Base-by-base conservation (phyloP, 2,797 vertebrate species). In the Picus viridis region DNA sequence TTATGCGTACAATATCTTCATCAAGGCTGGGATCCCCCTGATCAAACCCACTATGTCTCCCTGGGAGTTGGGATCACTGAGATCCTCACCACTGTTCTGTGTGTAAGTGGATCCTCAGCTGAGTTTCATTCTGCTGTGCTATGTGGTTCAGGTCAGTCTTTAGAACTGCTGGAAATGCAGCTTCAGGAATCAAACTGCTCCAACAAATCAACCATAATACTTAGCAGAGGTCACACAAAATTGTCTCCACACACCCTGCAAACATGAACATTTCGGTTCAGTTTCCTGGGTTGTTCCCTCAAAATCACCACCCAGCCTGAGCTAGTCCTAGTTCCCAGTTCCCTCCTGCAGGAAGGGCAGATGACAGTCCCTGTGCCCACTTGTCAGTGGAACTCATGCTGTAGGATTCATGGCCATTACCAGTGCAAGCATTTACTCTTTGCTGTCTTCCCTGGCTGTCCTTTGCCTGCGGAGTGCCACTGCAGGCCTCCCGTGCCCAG, bases 1-100 rank as follows among this genome's bases (percentile, higher is more conserved):
- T 88, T 99, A 99, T 82, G 98, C 98, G 39, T 98, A 97, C 88
- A 97, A 96, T 17, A 95, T 98, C 82, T 98, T 98, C 79, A 90
- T 89, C 51, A 97, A 96, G 4, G 98, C 98, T 56, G 98, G 98
- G 77, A 98, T 99, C 59, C 78, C 12, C 77, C 96, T n/a, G 18
- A 88, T 36, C 96, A 98, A 92, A 95, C 97, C 54, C 95, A 90
- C 39, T 98, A 98, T 4, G 91, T 95, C 2, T 97, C 97, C 12
- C 78, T 98, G 81, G 98, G 98, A 62, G 93, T 96, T 23, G 98
- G 98, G 2, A 81, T 98, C 71, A 97, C 97, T 2, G 98, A 99
- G 94, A 34, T 98, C 57, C 49, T 77, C 56, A 96, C 97, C 70
- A 98, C 97, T 45, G 1, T 98, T 23, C 16, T 79, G 32, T 98